Percentiles rank a stretch among this genome's conserved stretches.
Evolutionary conservation across 2,113 vertebrate species (phyloP).

Genomic region (Coreoperca whiteheadi): DNA sequence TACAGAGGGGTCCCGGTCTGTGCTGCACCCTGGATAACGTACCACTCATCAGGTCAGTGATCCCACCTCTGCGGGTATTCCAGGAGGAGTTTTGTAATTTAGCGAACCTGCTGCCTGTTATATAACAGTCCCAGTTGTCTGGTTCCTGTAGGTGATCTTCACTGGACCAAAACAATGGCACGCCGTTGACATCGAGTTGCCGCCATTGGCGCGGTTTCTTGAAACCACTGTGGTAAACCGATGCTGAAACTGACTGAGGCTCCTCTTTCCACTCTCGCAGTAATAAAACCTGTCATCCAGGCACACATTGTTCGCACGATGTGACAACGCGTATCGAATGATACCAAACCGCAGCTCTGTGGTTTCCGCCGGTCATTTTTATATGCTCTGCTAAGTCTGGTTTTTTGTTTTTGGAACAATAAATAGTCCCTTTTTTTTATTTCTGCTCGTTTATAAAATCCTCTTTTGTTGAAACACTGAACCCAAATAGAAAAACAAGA

Average conservation of each 20-base stretch:
- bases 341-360: background rate
- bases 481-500: background rate
- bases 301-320: background rate
- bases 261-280: background rate
- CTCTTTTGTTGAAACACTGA: background rate
- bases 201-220: background rate
- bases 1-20: conserved; percentile 78
- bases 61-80: background rate
- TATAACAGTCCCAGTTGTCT: background rate
- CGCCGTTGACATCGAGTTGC: background rate
- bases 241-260: background rate
- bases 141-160: background rate
- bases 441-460: background rate
- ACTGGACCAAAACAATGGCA: background rate
- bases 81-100: no score
- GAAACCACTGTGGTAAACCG: background rate
- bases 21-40: conserved; percentile 89
- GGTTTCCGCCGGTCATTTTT: background rate
- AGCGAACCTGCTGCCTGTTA: background rate
- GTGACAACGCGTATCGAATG: background rate
- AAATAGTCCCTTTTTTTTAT: background rate
- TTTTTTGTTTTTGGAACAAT: background rate
- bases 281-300: background rate
- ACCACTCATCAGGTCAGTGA: conserved; percentile 87
- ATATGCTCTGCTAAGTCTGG: no score